Evolutionary conservation across 1,140 invertebrate genomes (phyloP), one percentile per base, ranked within the genome.

Genomic region (Manduca sexta): DNA sequence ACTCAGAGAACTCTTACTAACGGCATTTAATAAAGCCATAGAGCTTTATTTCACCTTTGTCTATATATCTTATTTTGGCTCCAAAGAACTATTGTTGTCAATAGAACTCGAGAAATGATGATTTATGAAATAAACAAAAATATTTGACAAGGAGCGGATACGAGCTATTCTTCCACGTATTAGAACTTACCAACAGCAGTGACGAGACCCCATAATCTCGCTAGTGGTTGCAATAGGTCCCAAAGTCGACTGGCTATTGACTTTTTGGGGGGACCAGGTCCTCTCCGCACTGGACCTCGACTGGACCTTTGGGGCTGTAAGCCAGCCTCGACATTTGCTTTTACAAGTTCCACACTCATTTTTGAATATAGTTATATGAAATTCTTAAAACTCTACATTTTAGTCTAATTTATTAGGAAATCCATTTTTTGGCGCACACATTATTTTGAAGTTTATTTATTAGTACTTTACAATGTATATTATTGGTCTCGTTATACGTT

Each of bases 191-290:
- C 75, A 16, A 84, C 64, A 47, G 81, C 75, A 3, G 78, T 83
- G 17, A 81, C 59, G 11, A 84, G 57, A 4, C 81, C 78, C 81
- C 78, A 84, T 48, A 84, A 46, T 48, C 81, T 70, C 1, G 81
- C 77, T 6, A 83, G 44, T 0, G 81, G 81, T 39, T 84, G 81
- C 46, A 84, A 49, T 34, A 81, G 59, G 38, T 79, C 79, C 81
- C 81, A 84, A 40, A 83, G 52, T 42, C 60, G 66, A 2, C 67
- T 50, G 30, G 74, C 77, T 15, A 80, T 18, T 0, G 81, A 71
- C 52, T 78, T 76, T 31, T 72, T 71, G 2, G 69, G 73, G 15
- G 61, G 44, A 10, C 37, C 56, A 43, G 62, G 35, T 2, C 31
- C 45, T 45, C 64, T 69, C 39, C 60, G 62, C 13, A 59, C 30